Evolutionary conservation across 2,888 invertebrate species (phyloP).

Genomic region (Melipona bicolor): DNA sequence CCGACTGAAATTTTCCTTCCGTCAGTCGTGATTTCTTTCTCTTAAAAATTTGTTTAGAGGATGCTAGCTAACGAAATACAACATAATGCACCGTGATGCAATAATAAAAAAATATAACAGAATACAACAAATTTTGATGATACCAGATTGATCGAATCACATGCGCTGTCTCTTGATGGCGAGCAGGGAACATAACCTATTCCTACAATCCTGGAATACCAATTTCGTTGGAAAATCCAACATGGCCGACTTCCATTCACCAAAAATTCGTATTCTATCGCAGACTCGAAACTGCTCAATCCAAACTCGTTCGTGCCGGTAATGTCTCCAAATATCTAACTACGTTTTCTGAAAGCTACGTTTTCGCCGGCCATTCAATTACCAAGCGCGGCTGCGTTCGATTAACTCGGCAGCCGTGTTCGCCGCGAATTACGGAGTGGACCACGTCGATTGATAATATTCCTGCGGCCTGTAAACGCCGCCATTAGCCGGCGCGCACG

Average conservation of each 20-base stretch:
- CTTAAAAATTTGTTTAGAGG: no score
- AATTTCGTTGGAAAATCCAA: no score
- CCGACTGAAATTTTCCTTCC: no score
- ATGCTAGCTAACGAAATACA: no score
- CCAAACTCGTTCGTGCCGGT: not conserved
- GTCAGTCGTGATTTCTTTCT: no score
- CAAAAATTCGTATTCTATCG: not conserved
- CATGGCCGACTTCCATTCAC: not conserved
- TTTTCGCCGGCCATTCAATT: conserved; percentile 12
- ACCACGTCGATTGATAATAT: conserved; percentile 35
- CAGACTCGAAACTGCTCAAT: not conserved
- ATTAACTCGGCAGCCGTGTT: conserved; percentile 11
- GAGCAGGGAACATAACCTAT: no score
- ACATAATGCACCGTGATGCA: no score
- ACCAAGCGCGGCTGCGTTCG: conserved; percentile 3
- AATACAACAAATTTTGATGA: no score
- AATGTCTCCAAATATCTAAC: not conserved
- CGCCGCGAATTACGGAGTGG: conserved; percentile 13
- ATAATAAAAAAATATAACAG: no score
- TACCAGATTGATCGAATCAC: no score
- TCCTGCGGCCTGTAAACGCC: conserved; percentile 11
- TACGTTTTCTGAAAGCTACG: not conserved
- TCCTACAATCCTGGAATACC: no score
- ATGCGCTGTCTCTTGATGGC: no score
- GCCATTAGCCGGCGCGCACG: conserved; percentile 2